Conservation (phyloP, 2,888 invertebrate species). For the Nebria salina region DNA sequence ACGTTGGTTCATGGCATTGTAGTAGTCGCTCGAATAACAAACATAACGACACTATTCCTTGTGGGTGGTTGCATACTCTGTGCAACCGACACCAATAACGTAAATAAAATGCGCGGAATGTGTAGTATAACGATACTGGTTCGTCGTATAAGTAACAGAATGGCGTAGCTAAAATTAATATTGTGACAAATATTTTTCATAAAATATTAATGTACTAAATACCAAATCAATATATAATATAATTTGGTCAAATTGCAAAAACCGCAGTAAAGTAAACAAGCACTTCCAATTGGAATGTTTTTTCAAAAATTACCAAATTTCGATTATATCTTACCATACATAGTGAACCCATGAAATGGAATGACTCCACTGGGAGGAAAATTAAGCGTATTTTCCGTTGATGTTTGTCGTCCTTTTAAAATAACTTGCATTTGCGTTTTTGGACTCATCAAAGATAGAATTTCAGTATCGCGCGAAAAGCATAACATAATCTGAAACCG, state of each 20-base stretch:
- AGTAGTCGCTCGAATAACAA: constrained; percentile 88
- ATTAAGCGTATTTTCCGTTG: constrained; percentile 75
- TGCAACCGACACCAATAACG: constrained; percentile 93
- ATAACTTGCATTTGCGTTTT: constrained; percentile 73
- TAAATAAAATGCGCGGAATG: constrained; percentile 90
- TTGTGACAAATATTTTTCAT: constrained; percentile 2
- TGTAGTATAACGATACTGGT: constrained; percentile 85
- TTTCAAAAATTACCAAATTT: too few relatives aligned
- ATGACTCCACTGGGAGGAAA: constrained; percentile 96
- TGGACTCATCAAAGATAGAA: constrained; percentile 76
- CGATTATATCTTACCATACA: constrained; percentile 80
- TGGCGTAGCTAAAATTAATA: constrained; percentile 83
- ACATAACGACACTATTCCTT: constrained; percentile 92
- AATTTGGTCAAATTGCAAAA: too few relatives aligned
- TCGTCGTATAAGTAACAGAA: constrained; percentile 94
- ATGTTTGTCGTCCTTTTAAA: constrained; percentile 75
- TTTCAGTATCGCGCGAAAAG: constrained; percentile 88
- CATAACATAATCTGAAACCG: constrained; percentile 78
- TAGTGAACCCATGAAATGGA: constrained; percentile 96
- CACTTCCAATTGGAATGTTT: too few relatives aligned
- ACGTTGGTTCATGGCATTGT: constrained; percentile 87
- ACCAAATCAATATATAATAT: too few relatives aligned
- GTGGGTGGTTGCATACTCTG: constrained; percentile 90
- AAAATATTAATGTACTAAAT: too few relatives aligned
- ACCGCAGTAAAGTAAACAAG: too few relatives aligned